Conservation (phyloP, 1,140 invertebrate species). For the Aphidius gifuensis region DNA sequence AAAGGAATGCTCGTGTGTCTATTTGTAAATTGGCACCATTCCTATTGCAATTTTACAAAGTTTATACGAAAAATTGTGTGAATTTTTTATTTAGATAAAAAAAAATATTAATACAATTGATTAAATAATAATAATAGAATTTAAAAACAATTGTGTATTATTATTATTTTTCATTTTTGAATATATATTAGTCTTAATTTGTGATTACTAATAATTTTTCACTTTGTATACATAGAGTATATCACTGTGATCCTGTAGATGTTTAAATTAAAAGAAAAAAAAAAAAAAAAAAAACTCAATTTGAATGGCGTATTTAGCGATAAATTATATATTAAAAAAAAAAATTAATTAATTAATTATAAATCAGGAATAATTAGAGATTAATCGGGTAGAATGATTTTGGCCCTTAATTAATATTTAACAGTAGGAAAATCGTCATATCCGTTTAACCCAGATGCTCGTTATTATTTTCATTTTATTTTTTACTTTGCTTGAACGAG, state of each 20-base stretch:
- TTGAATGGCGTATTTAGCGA: no score
- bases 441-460: no score
- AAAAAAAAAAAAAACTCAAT: conserved; percentile 23
- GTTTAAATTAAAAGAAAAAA: conserved; percentile 24
- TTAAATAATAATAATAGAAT: conserved; percentile 4
- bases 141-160: background rate
- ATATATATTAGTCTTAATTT: conserved; percentile 4
- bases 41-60: conserved; percentile 10
- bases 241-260: conserved; percentile 41
- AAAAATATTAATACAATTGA: background rate
- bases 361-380: no score
- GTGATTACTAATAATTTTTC: conserved; percentile 31
- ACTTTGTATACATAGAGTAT: conserved; percentile 34
- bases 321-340: no score
- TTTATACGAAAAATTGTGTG: conserved; percentile 8
- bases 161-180: conserved; percentile 5
- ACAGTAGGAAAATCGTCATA: no score
- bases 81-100: background rate
- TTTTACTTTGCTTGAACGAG: no score
- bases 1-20: background rate
- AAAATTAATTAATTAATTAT: no score
- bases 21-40: conserved; percentile 3
- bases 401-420: no score
- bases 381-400: no score
- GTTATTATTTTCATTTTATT: no score